These are phyloP conservation scores for Capricornis sumatraensis DNA, from an alignment of 2,113 vertebrate genomes.

Conservation along the genomic window DNA sequence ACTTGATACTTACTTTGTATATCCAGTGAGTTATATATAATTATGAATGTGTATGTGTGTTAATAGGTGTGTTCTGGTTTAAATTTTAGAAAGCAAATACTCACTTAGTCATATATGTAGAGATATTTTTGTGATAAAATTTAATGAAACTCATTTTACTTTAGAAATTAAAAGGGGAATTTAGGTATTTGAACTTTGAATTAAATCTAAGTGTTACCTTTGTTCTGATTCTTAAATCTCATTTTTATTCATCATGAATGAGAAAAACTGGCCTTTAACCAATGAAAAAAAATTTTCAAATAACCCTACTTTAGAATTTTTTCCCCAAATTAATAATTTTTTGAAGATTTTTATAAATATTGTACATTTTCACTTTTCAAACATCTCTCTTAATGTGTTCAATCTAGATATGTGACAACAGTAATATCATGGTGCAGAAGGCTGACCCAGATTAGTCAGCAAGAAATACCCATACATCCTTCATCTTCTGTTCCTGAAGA, in stretches of 20 bases:
- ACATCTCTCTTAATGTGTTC: constrained; percentile 39
- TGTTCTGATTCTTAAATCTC: constrained; percentile 38
- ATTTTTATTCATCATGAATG: constrained; percentile 8
- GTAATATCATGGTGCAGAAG: constrained; percentile 80
- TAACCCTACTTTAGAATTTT: neutral
- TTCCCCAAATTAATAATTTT: neutral
- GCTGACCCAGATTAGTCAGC: constrained; percentile 59
- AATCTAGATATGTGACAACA: constrained; percentile 77
- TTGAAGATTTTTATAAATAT: neutral
- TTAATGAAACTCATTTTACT: constrained; percentile 34
- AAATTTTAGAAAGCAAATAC: constrained; percentile 26
- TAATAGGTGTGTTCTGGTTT: constrained; percentile 4
- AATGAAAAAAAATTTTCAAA: neutral
- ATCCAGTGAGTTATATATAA: neutral
- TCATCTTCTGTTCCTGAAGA: constrained; percentile 52
- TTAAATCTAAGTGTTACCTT: constrained; percentile 1
- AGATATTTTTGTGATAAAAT: neutral
- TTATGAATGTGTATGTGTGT: neutral
- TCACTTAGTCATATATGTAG: neutral
- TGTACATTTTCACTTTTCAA: neutral
- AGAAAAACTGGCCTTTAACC: neutral
- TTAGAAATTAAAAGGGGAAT: constrained; percentile 38
- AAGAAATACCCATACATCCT: neutral
- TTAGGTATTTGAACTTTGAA: constrained; percentile 46
- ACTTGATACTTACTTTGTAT: neutral